A percentile compares a stretch with the other conserved stretches of the same genome.
Conservation (phyloP, 1,140 invertebrate genomes). For the Ceratitis capitata region DNA sequence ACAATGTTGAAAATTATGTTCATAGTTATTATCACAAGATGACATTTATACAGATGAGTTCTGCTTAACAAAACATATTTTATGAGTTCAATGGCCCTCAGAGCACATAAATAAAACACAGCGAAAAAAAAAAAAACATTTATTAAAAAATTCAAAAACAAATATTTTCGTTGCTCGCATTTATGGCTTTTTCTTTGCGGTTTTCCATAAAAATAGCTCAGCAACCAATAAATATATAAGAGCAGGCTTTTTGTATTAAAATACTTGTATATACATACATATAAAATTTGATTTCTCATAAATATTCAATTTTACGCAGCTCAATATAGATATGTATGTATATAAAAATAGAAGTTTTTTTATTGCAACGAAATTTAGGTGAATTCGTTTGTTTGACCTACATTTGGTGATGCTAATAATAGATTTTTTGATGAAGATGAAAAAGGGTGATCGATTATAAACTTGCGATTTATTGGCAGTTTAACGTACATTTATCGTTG, state of each 20-base stretch:
- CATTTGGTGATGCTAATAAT: background rate
- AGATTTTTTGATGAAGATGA: background rate
- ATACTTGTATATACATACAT: background rate
- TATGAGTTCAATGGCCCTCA: background rate
- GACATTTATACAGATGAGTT: background rate
- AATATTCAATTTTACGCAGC: background rate
- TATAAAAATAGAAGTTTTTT: background rate
- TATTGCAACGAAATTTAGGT: background rate
- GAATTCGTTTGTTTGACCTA: background rate
- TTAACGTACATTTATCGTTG: too few relatives aligned
- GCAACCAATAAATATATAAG: background rate
- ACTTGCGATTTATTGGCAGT: too few relatives aligned
- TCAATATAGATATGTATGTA: too few relatives aligned
- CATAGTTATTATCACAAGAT: background rate
- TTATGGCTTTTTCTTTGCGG: background rate
- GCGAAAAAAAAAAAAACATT: too few relatives aligned
- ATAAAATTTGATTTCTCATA: background rate
- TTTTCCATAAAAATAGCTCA: background rate
- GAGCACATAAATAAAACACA: background rate
- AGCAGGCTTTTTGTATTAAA: background rate
- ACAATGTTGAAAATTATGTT: background rate
- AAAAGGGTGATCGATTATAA: background rate
- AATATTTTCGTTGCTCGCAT: background rate
- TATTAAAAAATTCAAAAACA: background rate
- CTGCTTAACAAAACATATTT: background rate